Evolutionary conservation across 2,113 vertebrate species (phyloP).

Genomic region (Scopus umbretta): DNA sequence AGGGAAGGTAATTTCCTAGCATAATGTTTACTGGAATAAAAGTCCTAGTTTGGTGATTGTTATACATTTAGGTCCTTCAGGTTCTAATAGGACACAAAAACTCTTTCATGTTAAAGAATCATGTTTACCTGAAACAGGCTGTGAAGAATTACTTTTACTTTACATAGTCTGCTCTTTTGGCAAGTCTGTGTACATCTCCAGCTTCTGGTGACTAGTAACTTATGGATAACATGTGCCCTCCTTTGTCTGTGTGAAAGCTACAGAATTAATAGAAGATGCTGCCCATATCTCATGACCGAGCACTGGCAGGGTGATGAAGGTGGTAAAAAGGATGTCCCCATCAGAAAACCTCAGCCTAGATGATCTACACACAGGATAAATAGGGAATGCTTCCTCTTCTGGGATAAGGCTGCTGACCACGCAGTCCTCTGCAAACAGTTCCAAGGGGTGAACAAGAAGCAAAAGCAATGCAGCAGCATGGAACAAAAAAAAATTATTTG

Average conservation of each 20-base stretch:
- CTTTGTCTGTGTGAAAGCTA: neutral
- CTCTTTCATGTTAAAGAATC: too few species aligned
- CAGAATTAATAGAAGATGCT: neutral
- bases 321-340: neutral
- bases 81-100: neutral
- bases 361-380: neutral
- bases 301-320: neutral
- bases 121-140: neutral
- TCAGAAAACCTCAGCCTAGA: neutral
- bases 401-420: neutral
- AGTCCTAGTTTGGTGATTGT: neutral
- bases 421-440: neutral
- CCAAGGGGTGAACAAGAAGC: neutral
- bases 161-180: neutral
- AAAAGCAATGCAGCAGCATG: neutral
- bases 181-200: neutral
- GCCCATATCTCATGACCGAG: neutral
- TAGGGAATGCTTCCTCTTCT: neutral
- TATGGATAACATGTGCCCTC: neutral
- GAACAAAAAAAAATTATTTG: neutral
- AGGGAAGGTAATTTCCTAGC: neutral
- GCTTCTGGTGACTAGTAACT: neutral
- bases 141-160: neutral
- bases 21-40: neutral
- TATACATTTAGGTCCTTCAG: neutral